A percentile compares a stretch with the other conserved stretches of the same genome.
Conservation (phyloP, 2,797 vertebrate species). For the Capromys pilorides region DNA sequence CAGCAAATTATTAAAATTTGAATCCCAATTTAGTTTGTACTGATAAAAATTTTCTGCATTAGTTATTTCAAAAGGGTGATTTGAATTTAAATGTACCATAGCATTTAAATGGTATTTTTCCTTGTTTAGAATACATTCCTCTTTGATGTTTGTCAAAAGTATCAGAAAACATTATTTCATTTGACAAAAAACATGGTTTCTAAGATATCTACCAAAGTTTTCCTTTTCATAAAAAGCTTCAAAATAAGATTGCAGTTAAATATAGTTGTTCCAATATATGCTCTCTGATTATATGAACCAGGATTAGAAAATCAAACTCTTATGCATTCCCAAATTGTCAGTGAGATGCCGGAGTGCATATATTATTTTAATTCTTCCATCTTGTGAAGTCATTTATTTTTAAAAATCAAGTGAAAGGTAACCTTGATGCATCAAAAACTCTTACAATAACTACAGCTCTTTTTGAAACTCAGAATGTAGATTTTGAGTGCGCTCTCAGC, state of each 20-base stretch:
- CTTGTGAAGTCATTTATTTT: slow-evolving; percentile 55
- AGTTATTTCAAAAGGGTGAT: background rate
- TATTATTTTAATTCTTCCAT: slow-evolving; percentile 60
- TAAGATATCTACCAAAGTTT: slow-evolving; percentile 23
- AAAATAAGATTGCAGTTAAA: slow-evolving; percentile 55
- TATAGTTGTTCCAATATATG: slow-evolving; percentile 56
- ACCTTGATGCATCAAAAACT: slow-evolving; percentile 42
- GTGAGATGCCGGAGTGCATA: slow-evolving; percentile 1
- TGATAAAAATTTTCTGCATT: background rate
- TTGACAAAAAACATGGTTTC: slow-evolving; percentile 58
- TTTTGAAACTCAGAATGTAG: slow-evolving; percentile 32
- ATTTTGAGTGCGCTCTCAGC: slow-evolving; percentile 11
- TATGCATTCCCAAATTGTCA: slow-evolving; percentile 36
- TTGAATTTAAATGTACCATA: slow-evolving; percentile 43
- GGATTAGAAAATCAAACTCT: slow-evolving; percentile 61
- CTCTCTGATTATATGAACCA: slow-evolving; percentile 39
- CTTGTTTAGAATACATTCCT: background rate
- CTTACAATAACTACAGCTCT: background rate
- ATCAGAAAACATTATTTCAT: slow-evolving; percentile 46
- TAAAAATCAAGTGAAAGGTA: slow-evolving; percentile 45
- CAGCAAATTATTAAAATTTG: background rate
- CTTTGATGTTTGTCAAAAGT: slow-evolving; percentile 39
- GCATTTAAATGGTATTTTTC: background rate
- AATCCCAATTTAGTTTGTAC: background rate
- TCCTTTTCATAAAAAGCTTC: slow-evolving; percentile 55